These are phyloP conservation scores for Asarcornis scutulata DNA, from an alignment of 2,113 vertebrate genomes.

Conservation along the genomic window DNA sequence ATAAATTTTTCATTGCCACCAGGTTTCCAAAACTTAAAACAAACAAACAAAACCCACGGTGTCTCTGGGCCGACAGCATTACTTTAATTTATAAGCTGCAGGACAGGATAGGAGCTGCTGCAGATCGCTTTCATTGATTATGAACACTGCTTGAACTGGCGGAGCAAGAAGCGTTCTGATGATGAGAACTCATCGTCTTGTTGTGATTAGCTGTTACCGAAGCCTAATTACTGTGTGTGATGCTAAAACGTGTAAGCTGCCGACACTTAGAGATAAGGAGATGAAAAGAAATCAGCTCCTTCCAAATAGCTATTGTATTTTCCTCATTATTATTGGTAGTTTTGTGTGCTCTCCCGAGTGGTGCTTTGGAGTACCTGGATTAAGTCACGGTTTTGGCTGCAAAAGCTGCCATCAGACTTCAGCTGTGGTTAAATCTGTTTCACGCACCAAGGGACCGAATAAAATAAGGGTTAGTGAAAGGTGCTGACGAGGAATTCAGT, in stretches of 20 bases:
- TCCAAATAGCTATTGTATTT: conserved; percentile 13
- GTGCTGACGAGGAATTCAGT: neutral
- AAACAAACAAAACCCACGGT: neutral
- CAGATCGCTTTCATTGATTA: conserved; percentile 26
- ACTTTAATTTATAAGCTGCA: neutral
- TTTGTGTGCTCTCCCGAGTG: neutral
- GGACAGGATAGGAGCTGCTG: conserved; percentile 8
- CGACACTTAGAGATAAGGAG: conserved; percentile 21
- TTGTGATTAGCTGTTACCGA: conserved; percentile 59
- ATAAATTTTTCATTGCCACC: neutral
- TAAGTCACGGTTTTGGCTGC: neutral
- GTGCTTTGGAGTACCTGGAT: neutral
- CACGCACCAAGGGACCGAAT: neutral
- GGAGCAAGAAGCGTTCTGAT: conserved; percentile 44
- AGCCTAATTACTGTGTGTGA: conserved; percentile 31
- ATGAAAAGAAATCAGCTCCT: conserved; percentile 37
- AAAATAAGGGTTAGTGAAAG: conserved; percentile 20
- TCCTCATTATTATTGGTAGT: neutral
- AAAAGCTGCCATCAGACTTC: neutral
- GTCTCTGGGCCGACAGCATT: neutral
- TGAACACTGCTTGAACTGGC: conserved; percentile 44
- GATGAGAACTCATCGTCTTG: conserved; percentile 52
- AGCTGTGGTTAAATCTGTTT: conserved; percentile 1
- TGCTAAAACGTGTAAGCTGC: conserved; percentile 52
- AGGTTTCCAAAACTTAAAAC: neutral